Evolutionary conservation across 1,140 invertebrate genomes (phyloP).

Genomic region (Manduca sexta): DNA sequence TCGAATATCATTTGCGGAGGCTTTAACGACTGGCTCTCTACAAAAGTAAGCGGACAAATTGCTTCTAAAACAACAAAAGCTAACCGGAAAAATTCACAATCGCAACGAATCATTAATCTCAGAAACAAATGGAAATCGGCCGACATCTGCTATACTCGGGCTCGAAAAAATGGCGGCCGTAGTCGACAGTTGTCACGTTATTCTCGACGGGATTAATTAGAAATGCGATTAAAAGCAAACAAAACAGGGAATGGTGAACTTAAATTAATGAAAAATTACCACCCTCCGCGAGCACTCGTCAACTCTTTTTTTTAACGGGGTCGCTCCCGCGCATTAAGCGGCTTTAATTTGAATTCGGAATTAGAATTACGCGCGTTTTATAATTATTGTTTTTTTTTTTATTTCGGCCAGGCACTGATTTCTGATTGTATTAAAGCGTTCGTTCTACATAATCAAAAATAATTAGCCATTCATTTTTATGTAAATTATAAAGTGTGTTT

Average conservation of each 20-base stretch:
- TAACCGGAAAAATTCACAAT: slow-evolving; percentile 72
- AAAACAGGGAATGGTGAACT: slow-evolving; percentile 73
- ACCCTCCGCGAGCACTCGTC: slow-evolving; percentile 69
- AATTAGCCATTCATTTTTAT: neutral
- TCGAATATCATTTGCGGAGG: slow-evolving; percentile 61
- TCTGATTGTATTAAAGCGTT: slow-evolving; percentile 36
- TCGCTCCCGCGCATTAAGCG: slow-evolving; percentile 72
- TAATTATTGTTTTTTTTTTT: slow-evolving; percentile 71
- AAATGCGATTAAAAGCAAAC: slow-evolving; percentile 74
- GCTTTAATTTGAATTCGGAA: slow-evolving; percentile 74
- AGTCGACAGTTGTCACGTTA: slow-evolving; percentile 73
- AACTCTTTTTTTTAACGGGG: slow-evolving; percentile 71
- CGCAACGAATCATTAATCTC: slow-evolving; percentile 72
- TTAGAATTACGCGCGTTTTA: slow-evolving; percentile 73
- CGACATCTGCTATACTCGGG: slow-evolving; percentile 69
- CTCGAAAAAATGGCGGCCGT: slow-evolving; percentile 67
- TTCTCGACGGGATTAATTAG: slow-evolving; percentile 73
- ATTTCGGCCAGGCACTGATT: slow-evolving; percentile 56
- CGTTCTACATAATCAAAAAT: too few species aligned
- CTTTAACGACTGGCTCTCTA: slow-evolving; percentile 65
- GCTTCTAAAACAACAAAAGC: slow-evolving; percentile 73
- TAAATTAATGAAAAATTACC: slow-evolving; percentile 74
- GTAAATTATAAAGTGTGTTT: too few species aligned
- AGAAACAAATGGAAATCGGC: slow-evolving; percentile 73
- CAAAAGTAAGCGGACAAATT: slow-evolving; percentile 72